phyloP scores from a whole-genome alignment of 2,888 invertebrate genomes.

The Chironomus riparius region DNA sequence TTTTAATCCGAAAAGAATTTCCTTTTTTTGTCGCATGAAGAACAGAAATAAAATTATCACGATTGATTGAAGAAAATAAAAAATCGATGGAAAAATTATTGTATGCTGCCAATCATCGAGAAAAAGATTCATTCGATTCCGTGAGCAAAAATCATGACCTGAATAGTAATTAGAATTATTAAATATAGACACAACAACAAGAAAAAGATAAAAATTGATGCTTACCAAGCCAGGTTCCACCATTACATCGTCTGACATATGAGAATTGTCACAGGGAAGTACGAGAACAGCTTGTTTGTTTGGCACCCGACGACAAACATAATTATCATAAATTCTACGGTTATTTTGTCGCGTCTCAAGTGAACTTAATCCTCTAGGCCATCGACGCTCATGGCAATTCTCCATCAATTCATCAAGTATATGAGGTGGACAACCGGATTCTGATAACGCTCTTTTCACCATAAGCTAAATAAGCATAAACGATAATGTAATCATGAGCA shows the following conservation, averaged over 20 bases:
- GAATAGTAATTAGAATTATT: neutral
- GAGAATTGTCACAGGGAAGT: slow-evolving; percentile 86
- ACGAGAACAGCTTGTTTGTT: slow-evolving; percentile 94
- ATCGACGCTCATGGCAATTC: slow-evolving; percentile 90
- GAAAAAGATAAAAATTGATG: neutral
- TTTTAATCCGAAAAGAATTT: neutral
- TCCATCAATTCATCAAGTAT: slow-evolving; percentile 93
- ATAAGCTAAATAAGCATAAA: slow-evolving; percentile 54
- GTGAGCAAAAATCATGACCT: slow-evolving; percentile 89
- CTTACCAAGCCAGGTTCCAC: slow-evolving; percentile 84
- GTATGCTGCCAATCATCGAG: neutral
- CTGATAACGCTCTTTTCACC: slow-evolving; percentile 85
- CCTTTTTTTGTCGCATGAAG: neutral
- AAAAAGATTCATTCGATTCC: slow-evolving; percentile 63
- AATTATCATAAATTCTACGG: slow-evolving; percentile 83
- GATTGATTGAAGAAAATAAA: neutral
- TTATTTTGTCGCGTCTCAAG: slow-evolving; percentile 91
- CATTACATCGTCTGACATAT: slow-evolving; percentile 94
- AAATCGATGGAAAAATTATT: neutral
- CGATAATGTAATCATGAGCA: too few relatives aligned
- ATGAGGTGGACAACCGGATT: slow-evolving; percentile 89
- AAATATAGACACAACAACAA: neutral
- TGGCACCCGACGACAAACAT: slow-evolving; percentile 88
- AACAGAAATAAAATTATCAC: neutral
- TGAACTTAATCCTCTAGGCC: slow-evolving; percentile 89